Evolutionary conservation across 2,888 invertebrate genomes (phyloP).

Genomic region (Heliothis peltigera): DNA sequence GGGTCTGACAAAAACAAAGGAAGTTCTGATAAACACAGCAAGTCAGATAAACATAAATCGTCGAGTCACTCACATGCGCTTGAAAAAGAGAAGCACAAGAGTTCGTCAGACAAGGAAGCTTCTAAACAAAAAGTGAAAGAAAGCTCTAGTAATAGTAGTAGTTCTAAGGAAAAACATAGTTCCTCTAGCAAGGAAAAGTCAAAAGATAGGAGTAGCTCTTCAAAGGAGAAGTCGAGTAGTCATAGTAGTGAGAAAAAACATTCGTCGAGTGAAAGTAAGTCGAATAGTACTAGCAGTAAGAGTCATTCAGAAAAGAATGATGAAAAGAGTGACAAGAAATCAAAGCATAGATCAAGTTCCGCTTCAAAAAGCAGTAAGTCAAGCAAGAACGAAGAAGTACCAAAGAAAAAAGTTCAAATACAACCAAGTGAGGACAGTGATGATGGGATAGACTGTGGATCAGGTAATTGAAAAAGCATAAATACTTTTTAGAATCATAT

Average conservation of each 20-base stretch:
- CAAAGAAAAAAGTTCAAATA: conserved; percentile 82
- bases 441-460: conserved; percentile 92
- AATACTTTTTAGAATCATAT: neutral
- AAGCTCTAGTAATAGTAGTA: conserved; percentile 68
- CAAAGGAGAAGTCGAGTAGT: conserved; percentile 81
- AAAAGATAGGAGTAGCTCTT: conserved; percentile 79
- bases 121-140: conserved; percentile 76
- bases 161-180: conserved; percentile 81
- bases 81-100: conserved; percentile 68
- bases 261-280: conserved; percentile 76
- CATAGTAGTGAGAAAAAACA: conserved; percentile 80
- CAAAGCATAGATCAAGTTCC: conserved; percentile 79
- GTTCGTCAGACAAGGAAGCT: conserved; percentile 72
- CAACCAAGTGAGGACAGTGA: conserved; percentile 80
- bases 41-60: conserved; percentile 69
- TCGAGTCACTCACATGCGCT: conserved; percentile 60
- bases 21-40: conserved; percentile 62
- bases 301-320: conserved; percentile 71
- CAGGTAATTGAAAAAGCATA: conserved; percentile 80
- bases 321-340: conserved; percentile 75
- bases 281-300: conserved; percentile 71
- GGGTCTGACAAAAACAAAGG: conserved; percentile 71
- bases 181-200: conserved; percentile 81
- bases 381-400: conserved; percentile 80
- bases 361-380: conserved; percentile 77